These are phyloP conservation scores for Monarcha castaneiventris DNA, from an alignment of 2,113 vertebrate genomes.

Conservation along the genomic window DNA sequence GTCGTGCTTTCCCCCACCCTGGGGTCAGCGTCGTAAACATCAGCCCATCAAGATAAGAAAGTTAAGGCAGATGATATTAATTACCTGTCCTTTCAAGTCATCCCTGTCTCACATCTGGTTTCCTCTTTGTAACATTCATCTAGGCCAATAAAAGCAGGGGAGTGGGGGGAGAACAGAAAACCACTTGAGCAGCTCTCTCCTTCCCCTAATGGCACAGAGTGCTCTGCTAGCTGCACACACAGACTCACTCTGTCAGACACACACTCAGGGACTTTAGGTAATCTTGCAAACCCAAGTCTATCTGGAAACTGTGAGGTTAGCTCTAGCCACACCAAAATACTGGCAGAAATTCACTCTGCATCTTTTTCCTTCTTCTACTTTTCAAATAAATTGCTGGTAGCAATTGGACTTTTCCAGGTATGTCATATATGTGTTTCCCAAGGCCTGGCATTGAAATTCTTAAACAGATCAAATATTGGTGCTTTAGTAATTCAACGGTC, in stretches of 20 bases:
- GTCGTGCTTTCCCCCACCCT: conserved; percentile 59
- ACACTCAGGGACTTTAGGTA: background rate
- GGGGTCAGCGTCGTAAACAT: conserved; percentile 63
- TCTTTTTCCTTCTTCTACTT: background rate
- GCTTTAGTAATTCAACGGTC: background rate
- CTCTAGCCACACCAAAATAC: background rate
- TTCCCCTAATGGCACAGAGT: background rate
- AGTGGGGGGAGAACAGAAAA: conserved; percentile 15
- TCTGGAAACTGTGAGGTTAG: background rate
- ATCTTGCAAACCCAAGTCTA: background rate
- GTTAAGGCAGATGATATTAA: conserved; percentile 77
- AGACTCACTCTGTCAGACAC: background rate
- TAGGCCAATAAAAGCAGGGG: conserved; percentile 75
- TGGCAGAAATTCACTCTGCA: background rate
- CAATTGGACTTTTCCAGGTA: background rate
- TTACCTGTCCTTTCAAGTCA: conserved; percentile 81
- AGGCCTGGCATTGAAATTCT: background rate
- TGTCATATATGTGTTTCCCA: background rate
- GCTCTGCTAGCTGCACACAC: background rate
- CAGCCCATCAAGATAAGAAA: conserved; percentile 80
- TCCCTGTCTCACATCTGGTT: conserved; percentile 78
- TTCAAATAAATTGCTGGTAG: background rate
- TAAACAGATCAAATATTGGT: background rate
- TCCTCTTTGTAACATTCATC: conserved; percentile 67
- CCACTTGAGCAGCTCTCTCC: conserved; percentile 25